phyloP scores from a whole-genome alignment of 2,888 invertebrate genomes.

The Rotaria magnacalcarata region DNA sequence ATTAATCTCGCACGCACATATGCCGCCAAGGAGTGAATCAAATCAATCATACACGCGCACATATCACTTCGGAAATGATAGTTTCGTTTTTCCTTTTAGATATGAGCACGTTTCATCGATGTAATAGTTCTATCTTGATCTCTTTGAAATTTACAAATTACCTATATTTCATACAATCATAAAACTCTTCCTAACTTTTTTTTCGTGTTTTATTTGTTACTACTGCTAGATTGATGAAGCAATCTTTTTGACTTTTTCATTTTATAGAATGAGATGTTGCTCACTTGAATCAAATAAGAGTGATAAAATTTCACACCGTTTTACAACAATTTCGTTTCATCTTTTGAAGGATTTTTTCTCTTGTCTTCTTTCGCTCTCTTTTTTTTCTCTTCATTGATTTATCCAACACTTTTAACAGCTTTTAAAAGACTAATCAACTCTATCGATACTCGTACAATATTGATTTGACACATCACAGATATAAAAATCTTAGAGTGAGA shows the following conservation, averaged over 20 bases:
- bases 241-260: neutral
- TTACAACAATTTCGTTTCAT: constrained; percentile 11
- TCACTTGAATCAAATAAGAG: neutral
- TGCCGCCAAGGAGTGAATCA: neutral
- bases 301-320: constrained; percentile 27
- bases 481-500: neutral
- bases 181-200: neutral
- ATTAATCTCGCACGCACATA: constrained; percentile 14
- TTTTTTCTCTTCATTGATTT: neutral
- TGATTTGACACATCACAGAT: constrained; percentile 3
- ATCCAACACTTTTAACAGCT: constrained; percentile 4
- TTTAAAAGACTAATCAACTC: constrained; percentile 8
- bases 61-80: constrained; percentile 7
- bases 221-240: constrained; percentile 12
- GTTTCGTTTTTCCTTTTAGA: neutral
- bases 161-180: neutral
- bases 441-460: constrained; percentile 7
- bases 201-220: neutral
- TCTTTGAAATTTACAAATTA: constrained; percentile 24
- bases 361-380: neutral
- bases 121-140: constrained; percentile 2
- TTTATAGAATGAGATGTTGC: neutral
- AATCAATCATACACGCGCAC: constrained; percentile 27
- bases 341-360: neutral
- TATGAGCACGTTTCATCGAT: constrained; percentile 20